phyloP scores from a whole-genome alignment of 1,140 invertebrate genomes.

The Trissolcus basalis region DNA sequence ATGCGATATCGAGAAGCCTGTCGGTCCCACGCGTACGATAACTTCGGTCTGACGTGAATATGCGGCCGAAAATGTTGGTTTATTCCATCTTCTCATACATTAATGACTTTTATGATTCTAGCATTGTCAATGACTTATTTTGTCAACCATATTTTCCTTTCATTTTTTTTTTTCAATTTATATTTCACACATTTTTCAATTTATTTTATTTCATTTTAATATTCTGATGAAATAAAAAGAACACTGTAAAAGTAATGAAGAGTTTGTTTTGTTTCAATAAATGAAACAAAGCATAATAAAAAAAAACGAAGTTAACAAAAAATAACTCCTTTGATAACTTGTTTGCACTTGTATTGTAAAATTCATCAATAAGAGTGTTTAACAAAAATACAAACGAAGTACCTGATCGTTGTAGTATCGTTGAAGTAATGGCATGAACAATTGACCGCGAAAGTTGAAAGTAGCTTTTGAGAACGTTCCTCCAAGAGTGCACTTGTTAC shows the following conservation, averaged over 20 bases:
- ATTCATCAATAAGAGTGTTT: conserved; percentile 21
- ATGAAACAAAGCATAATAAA: too few species aligned
- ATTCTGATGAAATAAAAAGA: too few species aligned
- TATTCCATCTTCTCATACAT: conserved; percentile 17
- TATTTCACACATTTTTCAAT: background rate
- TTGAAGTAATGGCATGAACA: conserved; percentile 27
- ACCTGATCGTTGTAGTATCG: conserved; percentile 30
- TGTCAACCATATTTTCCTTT: conserved; percentile 8
- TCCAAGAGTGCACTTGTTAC: conserved; percentile 37
- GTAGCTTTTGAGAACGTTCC: conserved; percentile 23
- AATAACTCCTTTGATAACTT: background rate
- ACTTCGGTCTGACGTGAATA: conserved; percentile 47
- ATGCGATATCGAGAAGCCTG: conserved; percentile 46
- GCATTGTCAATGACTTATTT: conserved; percentile 34
- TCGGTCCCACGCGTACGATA: conserved; percentile 54
- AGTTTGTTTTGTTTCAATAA: too few species aligned
- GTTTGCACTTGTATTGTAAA: conserved; percentile 1
- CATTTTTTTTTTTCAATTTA: background rate
- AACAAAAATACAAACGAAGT: conserved; percentile 27
- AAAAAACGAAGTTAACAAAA: too few species aligned
- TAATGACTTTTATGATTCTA: conserved; percentile 28
- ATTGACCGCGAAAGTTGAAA: conserved; percentile 17
- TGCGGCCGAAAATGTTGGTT: conserved; percentile 28
- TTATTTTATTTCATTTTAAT: conserved; percentile 7
- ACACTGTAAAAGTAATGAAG: too few species aligned